Base-by-base conservation (phyloP, 2,113 vertebrate species). In the Columba janthina region DNA sequence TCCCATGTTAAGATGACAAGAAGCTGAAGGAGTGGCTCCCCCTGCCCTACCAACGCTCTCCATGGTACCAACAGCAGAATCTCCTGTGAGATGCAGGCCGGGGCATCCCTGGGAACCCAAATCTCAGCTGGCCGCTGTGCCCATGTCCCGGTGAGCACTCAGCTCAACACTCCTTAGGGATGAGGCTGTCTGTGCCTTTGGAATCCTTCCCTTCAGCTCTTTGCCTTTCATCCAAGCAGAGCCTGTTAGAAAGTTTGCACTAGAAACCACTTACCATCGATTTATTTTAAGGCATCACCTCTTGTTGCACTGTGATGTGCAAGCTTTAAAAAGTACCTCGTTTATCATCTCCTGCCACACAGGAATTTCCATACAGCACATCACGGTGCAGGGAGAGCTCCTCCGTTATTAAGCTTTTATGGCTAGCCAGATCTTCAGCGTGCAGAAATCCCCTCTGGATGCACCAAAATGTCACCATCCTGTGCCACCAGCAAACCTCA, bases 201-300 rank as follows among this genome's bases (percentile, higher is more conserved):
- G 92, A 83, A 88, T 34, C 56, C 36, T 90, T 19, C 62, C 57
- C 90, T 91, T 91, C 31, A 89, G 90, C 50, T 90, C 70, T 50
- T 15, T 0, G 7, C 67, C 40, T 86, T 83, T 73, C 72, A 40
- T 70, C 92, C 82, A 83, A 73, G 82, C 0, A 0, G 44, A 88
- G 22, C 42, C 53, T 78, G 64, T 11, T 86, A 58, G 6, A 79
- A 93, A 90, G 89, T 92, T 86, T 75, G 91, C 28, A 48, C 80
- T 86, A 90, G 92, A 77, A 97, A 67, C 65, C 80, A 74, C 88
- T 90, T n/a, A 64, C 65, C 56, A 92, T 87, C 24, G 66, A 94
- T 90, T 88, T 87, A 85, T 94, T 94, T 96, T 88, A 89, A 96
- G 96, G 93, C 85, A 91, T 87, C 95, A 89, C 89, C 94, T 85